Percentiles rank a stretch among this genome's conserved stretches.
Conservation (phyloP, 2,888 invertebrate species). For the Piscicola geometra region DNA sequence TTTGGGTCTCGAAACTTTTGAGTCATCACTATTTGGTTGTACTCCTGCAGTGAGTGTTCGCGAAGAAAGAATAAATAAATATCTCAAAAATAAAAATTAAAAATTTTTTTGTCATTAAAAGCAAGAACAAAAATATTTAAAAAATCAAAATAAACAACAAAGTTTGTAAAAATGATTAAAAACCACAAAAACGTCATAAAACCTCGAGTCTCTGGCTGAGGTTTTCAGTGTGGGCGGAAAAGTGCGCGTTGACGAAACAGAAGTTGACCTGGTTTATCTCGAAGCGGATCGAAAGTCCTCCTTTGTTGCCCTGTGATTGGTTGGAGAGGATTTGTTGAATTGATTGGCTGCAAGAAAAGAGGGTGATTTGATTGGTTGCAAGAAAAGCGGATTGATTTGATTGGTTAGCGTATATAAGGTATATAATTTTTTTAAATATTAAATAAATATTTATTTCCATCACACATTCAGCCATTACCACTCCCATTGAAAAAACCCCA, state of each 20-base stretch:
- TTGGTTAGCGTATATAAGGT: no score
- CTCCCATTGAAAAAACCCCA: no score
- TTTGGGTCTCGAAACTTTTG: constrained; percentile 73
- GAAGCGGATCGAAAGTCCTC: constrained; percentile 80
- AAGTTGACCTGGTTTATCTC: constrained; percentile 81
- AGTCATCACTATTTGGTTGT: constrained; percentile 75
- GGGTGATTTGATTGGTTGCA: no score
- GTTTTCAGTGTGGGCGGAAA: constrained; percentile 82
- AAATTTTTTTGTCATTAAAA: background rate
- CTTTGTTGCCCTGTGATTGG: constrained; percentile 90
- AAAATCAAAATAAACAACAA: background rate
- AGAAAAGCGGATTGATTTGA: no score
- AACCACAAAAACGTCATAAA: background rate
- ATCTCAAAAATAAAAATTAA: background rate
- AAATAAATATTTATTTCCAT: no score
- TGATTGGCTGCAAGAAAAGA: no score
- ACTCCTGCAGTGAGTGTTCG: constrained; percentile 66
- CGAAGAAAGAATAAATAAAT: no score
- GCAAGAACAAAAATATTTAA: background rate
- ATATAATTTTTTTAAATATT: no score
- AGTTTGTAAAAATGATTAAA: background rate
- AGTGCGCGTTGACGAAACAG: constrained; percentile 81
- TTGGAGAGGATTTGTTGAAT: no score
- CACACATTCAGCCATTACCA: no score
- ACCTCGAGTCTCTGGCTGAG: constrained; percentile 73